Conservation (phyloP, 2,797 vertebrate genomes). For the Sebastes matsubarae region DNA sequence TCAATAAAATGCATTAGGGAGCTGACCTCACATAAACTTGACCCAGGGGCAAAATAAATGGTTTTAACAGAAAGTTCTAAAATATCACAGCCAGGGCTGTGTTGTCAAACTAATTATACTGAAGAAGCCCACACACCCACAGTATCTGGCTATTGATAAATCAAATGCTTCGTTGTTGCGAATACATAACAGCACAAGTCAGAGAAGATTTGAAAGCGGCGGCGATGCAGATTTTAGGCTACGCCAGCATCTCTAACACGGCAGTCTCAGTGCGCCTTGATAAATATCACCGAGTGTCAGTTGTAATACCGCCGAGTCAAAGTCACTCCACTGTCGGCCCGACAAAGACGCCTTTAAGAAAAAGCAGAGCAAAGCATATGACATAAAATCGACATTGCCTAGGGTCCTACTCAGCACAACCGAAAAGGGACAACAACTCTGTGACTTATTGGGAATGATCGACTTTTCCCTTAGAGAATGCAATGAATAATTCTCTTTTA, state of each 20-base stretch:
- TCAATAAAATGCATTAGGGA: conserved; percentile 64
- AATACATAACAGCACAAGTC: not conserved
- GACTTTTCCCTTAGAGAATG: conserved; percentile 77
- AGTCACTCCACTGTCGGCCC: conserved; percentile 38
- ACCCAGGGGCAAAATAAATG: conserved; percentile 50
- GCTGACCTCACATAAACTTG: conserved; percentile 47
- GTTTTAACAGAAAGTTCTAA: conserved; percentile 41
- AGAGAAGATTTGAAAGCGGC: conserved; percentile 6
- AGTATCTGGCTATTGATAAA: conserved; percentile 23
- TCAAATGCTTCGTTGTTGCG: not conserved
- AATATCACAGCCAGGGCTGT: conserved; percentile 25
- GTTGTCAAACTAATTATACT: conserved; percentile 17
- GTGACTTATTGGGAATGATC: conserved; percentile 76
- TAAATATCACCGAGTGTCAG: conserved; percentile 47
- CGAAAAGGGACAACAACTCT: conserved; percentile 70
- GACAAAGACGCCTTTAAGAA: conserved; percentile 49
- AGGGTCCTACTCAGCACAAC: conserved; percentile 63
- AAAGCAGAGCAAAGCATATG: conserved; percentile 67
- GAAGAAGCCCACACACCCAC: not conserved
- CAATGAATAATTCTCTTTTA: conserved; percentile 81
- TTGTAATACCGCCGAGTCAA: conserved; percentile 37
- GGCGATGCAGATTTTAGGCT: conserved; percentile 32
- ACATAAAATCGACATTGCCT: conserved; percentile 71
- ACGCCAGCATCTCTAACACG: conserved; percentile 34
- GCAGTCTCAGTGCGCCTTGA: conserved; percentile 47